Evolutionary conservation across 2,113 vertebrate genomes (phyloP).

Genomic region (Eurypyga helias): DNA sequence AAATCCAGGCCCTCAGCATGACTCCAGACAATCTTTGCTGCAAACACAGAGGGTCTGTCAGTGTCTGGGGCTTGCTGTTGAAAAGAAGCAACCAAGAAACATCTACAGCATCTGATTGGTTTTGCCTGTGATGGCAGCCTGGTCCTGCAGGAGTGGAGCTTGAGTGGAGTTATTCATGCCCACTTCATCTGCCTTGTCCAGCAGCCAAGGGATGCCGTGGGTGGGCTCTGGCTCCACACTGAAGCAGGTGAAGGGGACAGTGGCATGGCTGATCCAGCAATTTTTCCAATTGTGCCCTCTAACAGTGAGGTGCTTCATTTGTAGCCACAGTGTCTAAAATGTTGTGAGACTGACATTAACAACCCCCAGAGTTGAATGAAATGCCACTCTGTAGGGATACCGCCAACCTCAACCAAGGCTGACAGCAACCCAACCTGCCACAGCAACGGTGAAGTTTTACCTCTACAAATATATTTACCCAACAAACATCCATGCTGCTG

Average conservation of each 20-base stretch:
- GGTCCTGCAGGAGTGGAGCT: too few species aligned
- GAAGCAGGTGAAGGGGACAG: not conserved
- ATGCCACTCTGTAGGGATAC: not conserved
- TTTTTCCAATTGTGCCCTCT: not conserved
- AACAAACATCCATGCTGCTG: not conserved
- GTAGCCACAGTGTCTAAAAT: not conserved
- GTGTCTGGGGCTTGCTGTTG: too few species aligned
- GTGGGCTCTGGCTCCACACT: not conserved
- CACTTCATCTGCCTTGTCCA: too few species aligned
- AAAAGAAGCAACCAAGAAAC: too few species aligned
- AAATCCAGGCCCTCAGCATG: too few species aligned
- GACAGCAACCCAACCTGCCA: not conserved
- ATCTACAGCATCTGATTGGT: too few species aligned
- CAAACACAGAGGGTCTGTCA: too few species aligned
- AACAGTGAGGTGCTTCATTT: not conserved
- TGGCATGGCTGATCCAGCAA: not conserved
- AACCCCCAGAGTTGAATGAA: not conserved
- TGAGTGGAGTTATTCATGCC: too few species aligned
- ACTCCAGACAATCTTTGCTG: too few species aligned
- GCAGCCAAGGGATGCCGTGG: not conserved
- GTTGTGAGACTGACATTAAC: not conserved
- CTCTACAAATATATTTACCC: not conserved
- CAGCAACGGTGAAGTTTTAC: not conserved
- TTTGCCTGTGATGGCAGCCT: too few species aligned
- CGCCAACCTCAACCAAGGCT: rapidly evolving